Conservation (phyloP, 2,113 vertebrate species). For the Channa maculata region DNA sequence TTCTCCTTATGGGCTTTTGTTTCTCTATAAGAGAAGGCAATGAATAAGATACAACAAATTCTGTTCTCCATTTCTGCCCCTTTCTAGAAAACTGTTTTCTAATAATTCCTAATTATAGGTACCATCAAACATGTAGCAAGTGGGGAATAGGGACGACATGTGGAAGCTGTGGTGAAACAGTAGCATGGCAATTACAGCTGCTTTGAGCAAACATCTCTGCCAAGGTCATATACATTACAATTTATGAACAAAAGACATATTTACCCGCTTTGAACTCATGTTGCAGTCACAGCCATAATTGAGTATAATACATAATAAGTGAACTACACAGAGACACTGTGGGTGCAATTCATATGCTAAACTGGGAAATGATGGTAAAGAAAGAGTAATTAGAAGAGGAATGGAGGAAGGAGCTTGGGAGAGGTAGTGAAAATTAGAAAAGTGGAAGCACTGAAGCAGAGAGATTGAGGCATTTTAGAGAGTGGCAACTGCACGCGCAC, state of each 20-base stretch:
- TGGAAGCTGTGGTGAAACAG: slow-evolving; percentile 13
- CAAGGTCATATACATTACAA: slow-evolving; percentile 44
- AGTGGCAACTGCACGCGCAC: background rate
- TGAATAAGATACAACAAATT: background rate
- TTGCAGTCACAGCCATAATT: slow-evolving; percentile 44
- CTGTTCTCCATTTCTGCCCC: background rate
- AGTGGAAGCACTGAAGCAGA: slow-evolving; percentile 49
- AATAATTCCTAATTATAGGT: background rate
- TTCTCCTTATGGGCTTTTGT: background rate
- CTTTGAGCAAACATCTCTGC: slow-evolving; percentile 20
- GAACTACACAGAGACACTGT: slow-evolving; percentile 27
- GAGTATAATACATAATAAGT: slow-evolving; percentile 62
- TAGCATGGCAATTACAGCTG: slow-evolving; percentile 12
- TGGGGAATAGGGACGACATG: background rate
- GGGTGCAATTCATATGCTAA: slow-evolving; percentile 67
- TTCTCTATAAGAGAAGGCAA: background rate
- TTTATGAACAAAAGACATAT: slow-evolving; percentile 37
- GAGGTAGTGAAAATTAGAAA: slow-evolving; percentile 53
- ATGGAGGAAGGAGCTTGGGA: slow-evolving; percentile 32
- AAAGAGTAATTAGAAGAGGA: slow-evolving; percentile 63
- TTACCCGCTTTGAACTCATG: slow-evolving; percentile 42
- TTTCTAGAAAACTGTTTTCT: background rate
- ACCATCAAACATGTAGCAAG: background rate
- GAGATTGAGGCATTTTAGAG: slow-evolving; percentile 46
- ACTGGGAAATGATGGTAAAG: slow-evolving; percentile 56